Percentiles rank a stretch among this genome's conserved stretches.
These are phyloP conservation scores for Drosophila malerkotliana DNA, from an alignment of 1,140 invertebrate species.

Conservation along the genomic window DNA sequence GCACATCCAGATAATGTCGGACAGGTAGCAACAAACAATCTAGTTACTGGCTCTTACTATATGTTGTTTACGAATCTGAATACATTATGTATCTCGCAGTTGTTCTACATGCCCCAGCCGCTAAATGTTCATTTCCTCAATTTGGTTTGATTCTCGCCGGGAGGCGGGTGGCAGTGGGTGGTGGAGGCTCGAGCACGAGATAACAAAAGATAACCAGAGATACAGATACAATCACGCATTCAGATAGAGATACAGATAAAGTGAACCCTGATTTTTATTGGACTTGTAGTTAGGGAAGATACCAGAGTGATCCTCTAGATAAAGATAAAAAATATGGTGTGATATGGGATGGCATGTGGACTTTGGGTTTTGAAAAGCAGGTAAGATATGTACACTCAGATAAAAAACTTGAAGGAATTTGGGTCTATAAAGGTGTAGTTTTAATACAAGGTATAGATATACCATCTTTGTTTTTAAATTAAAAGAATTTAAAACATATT, in stretches of 20 bases:
- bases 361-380: background rate
- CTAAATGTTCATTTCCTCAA: slow-evolving; percentile 80
- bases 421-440: background rate
- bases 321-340: slow-evolving; percentile 39
- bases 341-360: slow-evolving; percentile 18
- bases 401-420: background rate
- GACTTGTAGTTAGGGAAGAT: slow-evolving; percentile 12
- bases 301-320: slow-evolving; percentile 16
- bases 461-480: too few species aligned
- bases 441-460: background rate
- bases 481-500: too few species aligned
- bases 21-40: slow-evolving; percentile 46
- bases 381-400: background rate
- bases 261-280: background rate
- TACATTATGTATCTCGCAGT: slow-evolving; percentile 35
- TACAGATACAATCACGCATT: slow-evolving; percentile 14
- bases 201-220: slow-evolving; percentile 38
- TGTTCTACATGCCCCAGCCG: slow-evolving; percentile 47
- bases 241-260: slow-evolving; percentile 25
- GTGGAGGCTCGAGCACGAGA: slow-evolving; percentile 18
- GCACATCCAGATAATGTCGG: slow-evolving; percentile 30
- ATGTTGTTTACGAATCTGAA: slow-evolving; percentile 9
- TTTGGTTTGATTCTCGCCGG: slow-evolving; percentile 63
- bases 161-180: slow-evolving; percentile 1
- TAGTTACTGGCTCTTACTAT: slow-evolving; percentile 7